Base-by-base conservation (phyloP, 2,888 invertebrate genomes). In the Chirona hameri region DNA sequence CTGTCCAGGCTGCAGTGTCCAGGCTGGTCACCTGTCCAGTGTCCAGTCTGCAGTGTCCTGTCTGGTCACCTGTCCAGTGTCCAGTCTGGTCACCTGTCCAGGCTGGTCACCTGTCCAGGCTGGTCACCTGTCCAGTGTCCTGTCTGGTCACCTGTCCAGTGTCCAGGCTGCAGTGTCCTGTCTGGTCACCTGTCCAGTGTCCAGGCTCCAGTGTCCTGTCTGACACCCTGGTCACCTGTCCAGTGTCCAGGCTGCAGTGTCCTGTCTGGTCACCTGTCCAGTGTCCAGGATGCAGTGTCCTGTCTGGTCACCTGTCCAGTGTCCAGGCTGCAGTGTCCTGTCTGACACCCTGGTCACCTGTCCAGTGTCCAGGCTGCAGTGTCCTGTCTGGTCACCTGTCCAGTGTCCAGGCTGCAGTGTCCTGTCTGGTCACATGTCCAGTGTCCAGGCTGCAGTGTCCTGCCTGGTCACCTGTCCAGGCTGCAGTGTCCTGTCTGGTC, bases 131-230 rank as follows among this genome's bases (percentile, higher is more conserved):
- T n/a, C n/a, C 39, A 39, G 39, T 39, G 39, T 7, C 7, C 39
- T 39, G 39, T 39, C 65, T 27, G 65, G 65, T 10, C n/a, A n/a
- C 12, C 27, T n/a, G n/a, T n/a, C n/a, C n/a, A n/a, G n/a, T 24
- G 65, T 15, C 52, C 52, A 80, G 80, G 80, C 52, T 80, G 80
- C 80, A 80, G 80, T 80, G 52, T 27, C 80, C 52, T 80, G 80
- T 27, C 12, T 48, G 15, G 48, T 14, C 80, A n/a, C n/a, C n/a
- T n/a, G n/a, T n/a, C n/a, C n/a, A n/a, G n/a, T n/a, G 39, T 39
- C 39, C 39, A 39, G 39, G 4, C 39, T 39, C 4, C 39, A 39
- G 39, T 39, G 39, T 7, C 7, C 12, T 27, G 65, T 27, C 65
- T 65, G n/a, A 65, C 27, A n/a, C 27, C 12, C 65, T 27, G 65